These are phyloP conservation scores for Malurus cyaneus DNA, from an alignment of 2,113 vertebrate genomes.

Conservation along the genomic window DNA sequence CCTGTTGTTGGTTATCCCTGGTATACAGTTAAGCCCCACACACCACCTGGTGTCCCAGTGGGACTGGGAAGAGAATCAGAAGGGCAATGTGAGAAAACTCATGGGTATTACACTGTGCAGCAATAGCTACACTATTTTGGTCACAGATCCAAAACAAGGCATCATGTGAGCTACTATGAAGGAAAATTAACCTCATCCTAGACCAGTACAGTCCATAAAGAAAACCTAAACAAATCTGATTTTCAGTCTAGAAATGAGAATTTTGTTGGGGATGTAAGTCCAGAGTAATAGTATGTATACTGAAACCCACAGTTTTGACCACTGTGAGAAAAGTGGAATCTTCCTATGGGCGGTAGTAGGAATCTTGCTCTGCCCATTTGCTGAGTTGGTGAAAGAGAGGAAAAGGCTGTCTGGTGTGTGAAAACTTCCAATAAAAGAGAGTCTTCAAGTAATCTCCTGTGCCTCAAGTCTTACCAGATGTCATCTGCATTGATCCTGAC, in stretches of 20 bases:
- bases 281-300: rapidly evolving
- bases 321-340: not conserved
- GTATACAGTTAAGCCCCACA: rapidly evolving
- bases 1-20: not conserved
- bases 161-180: rapidly evolving
- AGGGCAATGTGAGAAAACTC: not conserved
- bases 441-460: not conserved
- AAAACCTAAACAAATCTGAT: not conserved
- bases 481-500: not conserved
- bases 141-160: not conserved
- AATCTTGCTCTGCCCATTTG: not conserved
- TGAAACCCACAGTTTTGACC: not conserved
- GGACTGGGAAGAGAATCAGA: not conserved
- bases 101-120: not conserved
- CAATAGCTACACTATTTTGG: not conserved
- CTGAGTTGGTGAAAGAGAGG: not conserved
- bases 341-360: not conserved
- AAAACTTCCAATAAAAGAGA: not conserved
- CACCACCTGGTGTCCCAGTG: not conserved
- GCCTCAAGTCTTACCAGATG: not conserved
- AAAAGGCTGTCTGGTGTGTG: rapidly evolving
- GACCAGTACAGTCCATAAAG: not conserved
- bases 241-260: not conserved
- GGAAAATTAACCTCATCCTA: not conserved
- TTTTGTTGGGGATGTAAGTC: not conserved